Conservation (phyloP, 2,113 vertebrate species). For the Nibea coibor region DNA sequence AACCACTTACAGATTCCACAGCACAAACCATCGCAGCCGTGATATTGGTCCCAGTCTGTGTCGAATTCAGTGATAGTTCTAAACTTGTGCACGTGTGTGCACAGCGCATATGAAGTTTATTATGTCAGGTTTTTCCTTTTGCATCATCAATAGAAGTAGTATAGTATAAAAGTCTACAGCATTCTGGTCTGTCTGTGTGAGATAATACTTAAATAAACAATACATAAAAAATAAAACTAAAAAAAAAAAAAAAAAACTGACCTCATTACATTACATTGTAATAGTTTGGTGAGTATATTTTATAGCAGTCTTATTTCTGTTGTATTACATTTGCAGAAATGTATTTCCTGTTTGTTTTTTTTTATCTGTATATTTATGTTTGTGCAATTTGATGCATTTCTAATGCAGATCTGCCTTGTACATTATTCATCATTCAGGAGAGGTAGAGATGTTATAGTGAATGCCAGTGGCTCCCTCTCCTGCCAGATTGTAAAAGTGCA, state of each 20-base stretch:
- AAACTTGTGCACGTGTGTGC: background rate
- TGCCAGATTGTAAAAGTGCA: constrained; percentile 19
- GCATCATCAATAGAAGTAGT: too few species aligned
- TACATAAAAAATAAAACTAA: too few species aligned
- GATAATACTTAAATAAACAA: background rate
- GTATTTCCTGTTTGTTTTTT: too few species aligned
- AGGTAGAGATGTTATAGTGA: background rate
- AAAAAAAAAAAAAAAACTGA: background rate
- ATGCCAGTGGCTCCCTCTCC: constrained; percentile 34
- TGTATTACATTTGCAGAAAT: background rate
- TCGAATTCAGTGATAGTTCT: background rate
- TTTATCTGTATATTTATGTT: background rate
- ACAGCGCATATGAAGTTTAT: background rate
- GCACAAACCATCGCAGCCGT: background rate
- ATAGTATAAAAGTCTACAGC: background rate
- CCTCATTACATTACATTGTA: too few species aligned
- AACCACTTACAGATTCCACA: background rate
- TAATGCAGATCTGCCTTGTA: background rate
- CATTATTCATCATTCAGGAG: background rate
- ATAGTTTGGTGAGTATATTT: background rate
- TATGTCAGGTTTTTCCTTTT: background rate
- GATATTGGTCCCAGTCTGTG: too few species aligned
- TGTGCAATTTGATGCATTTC: background rate
- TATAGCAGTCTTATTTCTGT: background rate
- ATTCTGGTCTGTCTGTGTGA: background rate